phyloP scores from a whole-genome alignment of 2,113 vertebrate genomes.

The Todiramphus chloris region DNA sequence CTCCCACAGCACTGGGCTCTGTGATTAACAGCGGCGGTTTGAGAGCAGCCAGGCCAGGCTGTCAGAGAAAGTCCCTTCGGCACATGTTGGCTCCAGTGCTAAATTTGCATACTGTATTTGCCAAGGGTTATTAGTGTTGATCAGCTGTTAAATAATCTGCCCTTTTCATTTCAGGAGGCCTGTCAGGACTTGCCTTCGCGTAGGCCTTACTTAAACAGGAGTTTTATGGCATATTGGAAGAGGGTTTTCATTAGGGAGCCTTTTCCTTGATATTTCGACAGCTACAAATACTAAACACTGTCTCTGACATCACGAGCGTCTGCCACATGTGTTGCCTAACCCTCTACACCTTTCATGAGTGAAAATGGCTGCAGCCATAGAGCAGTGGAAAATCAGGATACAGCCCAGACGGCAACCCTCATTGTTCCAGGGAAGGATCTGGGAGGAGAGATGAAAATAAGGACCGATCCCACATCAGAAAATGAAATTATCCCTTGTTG shows the following conservation, averaged over 20 bases:
- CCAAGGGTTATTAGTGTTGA: constrained; percentile 70
- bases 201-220: constrained; percentile 17
- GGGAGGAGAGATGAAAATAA: neutral
- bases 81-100: neutral
- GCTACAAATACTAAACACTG: constrained; percentile 36
- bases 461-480: neutral
- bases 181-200: constrained; percentile 39
- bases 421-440: neutral
- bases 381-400: neutral
- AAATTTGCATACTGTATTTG: constrained; percentile 50
- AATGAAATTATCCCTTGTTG: neutral
- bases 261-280: constrained; percentile 37
- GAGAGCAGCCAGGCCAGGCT: constrained; percentile 17
- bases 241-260: constrained; percentile 28
- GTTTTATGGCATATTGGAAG: neutral
- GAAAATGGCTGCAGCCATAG: neutral
- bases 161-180: constrained; percentile 62
- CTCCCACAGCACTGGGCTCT: neutral
- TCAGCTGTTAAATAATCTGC: constrained; percentile 70
- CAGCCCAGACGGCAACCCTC: neutral
- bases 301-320: neutral
- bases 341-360: neutral
- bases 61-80: neutral
- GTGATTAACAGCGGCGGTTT: neutral
- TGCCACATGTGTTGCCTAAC: constrained; percentile 20